These are phyloP conservation scores for Drosophila anomelani DNA, from an alignment of 2,888 invertebrate species.

Conservation along the genomic window DNA sequence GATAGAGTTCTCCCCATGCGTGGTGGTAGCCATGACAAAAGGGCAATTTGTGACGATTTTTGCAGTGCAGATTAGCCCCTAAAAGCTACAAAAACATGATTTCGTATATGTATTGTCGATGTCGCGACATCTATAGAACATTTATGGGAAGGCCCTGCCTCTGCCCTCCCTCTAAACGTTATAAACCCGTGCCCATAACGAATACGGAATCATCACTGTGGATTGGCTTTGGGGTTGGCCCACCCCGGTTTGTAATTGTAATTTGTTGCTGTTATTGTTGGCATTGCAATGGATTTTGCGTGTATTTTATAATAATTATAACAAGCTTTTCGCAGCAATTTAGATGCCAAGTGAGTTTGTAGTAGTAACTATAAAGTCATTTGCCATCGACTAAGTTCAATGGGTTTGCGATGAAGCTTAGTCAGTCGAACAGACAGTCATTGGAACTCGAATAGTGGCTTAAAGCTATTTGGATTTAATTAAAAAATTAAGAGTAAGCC, in stretches of 20 bases:
- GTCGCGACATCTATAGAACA: constrained; percentile 53
- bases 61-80: constrained; percentile 63
- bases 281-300: constrained; percentile 48
- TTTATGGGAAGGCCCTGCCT: constrained; percentile 80
- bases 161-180: constrained; percentile 15
- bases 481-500: not conserved
- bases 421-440: constrained; percentile 14
- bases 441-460: not conserved
- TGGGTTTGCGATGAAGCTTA: constrained; percentile 36
- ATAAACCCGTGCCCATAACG: constrained; percentile 62
- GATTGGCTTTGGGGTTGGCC: constrained; percentile 49
- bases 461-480: not conserved
- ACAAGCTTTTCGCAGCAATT: constrained; percentile 62
- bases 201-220: constrained; percentile 54
- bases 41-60: constrained; percentile 69
- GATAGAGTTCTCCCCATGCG: not conserved
- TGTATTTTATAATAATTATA: constrained; percentile 70
- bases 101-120: constrained; percentile 42
- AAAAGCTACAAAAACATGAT: constrained; percentile 23
- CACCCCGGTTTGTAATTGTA: constrained; percentile 66
- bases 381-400: constrained; percentile 43
- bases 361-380: constrained; percentile 30
- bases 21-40: constrained; percentile 60
- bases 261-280: constrained; percentile 38
- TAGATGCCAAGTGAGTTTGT: constrained; percentile 46